These are phyloP conservation scores for Microtus ochrogaster DNA, from an alignment of 2,113 vertebrate genomes.

Conservation along the genomic window DNA sequence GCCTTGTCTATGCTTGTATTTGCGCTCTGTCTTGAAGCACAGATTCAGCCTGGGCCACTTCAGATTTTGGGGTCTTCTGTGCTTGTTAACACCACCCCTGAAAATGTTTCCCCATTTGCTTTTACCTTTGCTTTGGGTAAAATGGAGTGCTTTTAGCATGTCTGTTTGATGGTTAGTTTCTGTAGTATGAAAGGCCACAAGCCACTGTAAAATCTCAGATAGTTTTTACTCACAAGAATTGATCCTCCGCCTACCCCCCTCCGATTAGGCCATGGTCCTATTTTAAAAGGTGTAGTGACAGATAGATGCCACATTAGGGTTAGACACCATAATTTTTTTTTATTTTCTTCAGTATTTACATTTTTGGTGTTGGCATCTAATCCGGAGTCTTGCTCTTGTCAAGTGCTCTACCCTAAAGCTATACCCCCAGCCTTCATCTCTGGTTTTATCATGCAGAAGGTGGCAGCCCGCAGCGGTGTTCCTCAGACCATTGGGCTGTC, in stretches of 20 bases:
- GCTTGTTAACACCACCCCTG: neutral
- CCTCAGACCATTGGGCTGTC: neutral
- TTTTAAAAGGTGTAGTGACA: neutral
- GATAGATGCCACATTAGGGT: neutral
- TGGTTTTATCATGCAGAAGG: neutral
- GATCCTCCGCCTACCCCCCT: too few relatives aligned
- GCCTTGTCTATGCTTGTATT: neutral
- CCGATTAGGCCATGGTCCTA: neutral
- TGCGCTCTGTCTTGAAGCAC: neutral
- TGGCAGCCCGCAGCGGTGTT: neutral
- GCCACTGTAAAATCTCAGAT: neutral
- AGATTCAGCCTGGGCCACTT: neutral
- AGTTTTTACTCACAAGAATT: neutral
- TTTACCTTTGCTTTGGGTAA: neutral
- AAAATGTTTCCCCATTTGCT: neutral
- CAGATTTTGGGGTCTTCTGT: too few relatives aligned
- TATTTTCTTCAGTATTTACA: neutral
- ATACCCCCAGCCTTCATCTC: neutral
- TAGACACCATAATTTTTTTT: neutral
- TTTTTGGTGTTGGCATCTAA: neutral
- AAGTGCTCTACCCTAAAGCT: neutral
- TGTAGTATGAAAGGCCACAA: neutral
- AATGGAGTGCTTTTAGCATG: neutral
- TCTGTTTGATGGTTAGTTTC: neutral
- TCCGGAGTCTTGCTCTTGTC: neutral